A percentile compares a stretch with the other conserved stretches of the same genome.
phyloP scores from a whole-genome alignment of 2,888 invertebrate genomes.

The Ophion obscuratus region DNA sequence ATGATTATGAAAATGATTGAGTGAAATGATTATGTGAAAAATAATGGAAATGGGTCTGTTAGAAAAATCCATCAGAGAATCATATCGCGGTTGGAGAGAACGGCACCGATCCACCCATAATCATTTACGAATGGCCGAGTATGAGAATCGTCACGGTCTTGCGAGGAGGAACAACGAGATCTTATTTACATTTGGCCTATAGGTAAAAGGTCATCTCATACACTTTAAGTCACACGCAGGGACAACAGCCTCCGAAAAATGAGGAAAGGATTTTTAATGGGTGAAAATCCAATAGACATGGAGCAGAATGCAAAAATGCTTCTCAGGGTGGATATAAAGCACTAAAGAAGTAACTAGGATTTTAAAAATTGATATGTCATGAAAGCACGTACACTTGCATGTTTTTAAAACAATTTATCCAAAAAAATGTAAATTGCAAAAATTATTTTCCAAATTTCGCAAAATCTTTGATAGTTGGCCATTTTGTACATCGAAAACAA shows the following conservation, averaged over 20 bases:
- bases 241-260: slow-evolving; percentile 13
- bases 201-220: slow-evolving; percentile 84
- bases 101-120: slow-evolving; percentile 89
- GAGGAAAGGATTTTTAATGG: background rate
- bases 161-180: slow-evolving; percentile 89
- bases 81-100: slow-evolving; percentile 95
- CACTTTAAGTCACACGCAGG: background rate
- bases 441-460: no score
- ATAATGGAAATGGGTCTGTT: slow-evolving; percentile 49
- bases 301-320: no score
- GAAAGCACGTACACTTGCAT: no score
- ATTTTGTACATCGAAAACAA: no score
- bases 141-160: slow-evolving; percentile 91
- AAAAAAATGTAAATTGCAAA: background rate
- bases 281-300: no score
- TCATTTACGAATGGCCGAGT: slow-evolving; percentile 93
- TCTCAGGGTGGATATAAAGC: no score
- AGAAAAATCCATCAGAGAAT: slow-evolving; percentile 88
- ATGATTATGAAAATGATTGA: no score
- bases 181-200: slow-evolving; percentile 90
- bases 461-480: no score
- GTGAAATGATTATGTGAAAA: slow-evolving; percentile 8
- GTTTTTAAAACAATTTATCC: background rate
- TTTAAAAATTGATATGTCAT: no score
- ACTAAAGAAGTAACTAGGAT: no score